Base-by-base conservation (phyloP, 1,140 invertebrate genomes). In the Drosophila azteca region DNA sequence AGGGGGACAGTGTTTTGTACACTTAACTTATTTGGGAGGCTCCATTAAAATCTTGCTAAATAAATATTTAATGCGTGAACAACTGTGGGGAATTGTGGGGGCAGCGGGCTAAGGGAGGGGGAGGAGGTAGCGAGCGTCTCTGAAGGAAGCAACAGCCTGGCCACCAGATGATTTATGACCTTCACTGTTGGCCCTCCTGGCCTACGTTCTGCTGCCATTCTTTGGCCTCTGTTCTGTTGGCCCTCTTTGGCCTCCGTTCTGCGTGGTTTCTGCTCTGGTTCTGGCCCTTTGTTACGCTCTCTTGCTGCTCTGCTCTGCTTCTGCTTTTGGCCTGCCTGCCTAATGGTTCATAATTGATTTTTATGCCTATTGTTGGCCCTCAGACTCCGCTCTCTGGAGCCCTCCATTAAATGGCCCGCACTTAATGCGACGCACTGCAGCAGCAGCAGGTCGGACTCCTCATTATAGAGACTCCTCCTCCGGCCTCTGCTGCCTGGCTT, bases 271-370 rank as follows among this genome's bases (percentile, higher is more conserved):
- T 26, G 46, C 59, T 39, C 39, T 29, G n/a, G 24, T 31, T 9
- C 31, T 24, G 67, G 65, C 65, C 67, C 15, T 70, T 70, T 70
- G 67, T 70, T 53, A 4, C 43, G 41, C 31, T 35, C 35, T 24
- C 50, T 50, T 35, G 29, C 54, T 41, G 13, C 43, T 39, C 22
- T 63, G 67, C 31, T 53, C 66, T 59, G 51, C 41, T 63, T 50
- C 46, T 63, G 24, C 61, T 39, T 39, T 39, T 39, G 76, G 59
- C 61, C 59, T 54, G 48, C 24, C 24, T 26, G 73, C 53, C 82
- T 85, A 87, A 87, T 85, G 81, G 82, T 65, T 85, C 82, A 85
- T 85, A 85, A 85, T 85, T 85, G 81, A 85, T 85, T 85, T 83
- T 85, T 85, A 85, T 85, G 81, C 81, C 81, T 81, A 87, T 85